Evolutionary conservation across 92 coral and sea anemone species (phyloP).

Genomic region (Metridium senile): DNA sequence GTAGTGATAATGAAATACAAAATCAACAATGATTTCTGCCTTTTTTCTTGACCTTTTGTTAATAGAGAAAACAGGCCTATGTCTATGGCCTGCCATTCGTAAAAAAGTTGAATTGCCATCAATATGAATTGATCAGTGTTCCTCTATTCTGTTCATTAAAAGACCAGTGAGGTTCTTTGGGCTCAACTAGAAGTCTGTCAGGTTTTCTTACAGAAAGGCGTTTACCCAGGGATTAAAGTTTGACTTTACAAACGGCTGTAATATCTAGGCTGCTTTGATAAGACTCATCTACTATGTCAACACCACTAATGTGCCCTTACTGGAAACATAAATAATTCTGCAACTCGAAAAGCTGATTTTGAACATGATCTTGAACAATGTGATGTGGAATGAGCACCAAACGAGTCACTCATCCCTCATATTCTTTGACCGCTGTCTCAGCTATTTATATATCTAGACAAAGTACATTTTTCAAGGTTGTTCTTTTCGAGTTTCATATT

Average conservation of each 20-base stretch:
- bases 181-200: neutral
- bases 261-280: conserved; percentile 13
- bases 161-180: neutral
- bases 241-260: conserved; percentile 12
- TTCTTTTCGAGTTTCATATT: neutral
- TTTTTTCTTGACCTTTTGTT: conserved; percentile 10
- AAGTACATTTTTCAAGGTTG: neutral
- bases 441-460: neutral
- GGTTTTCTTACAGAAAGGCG: neutral
- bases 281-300: conserved; percentile 7
- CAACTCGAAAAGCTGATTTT: conserved; percentile 1
- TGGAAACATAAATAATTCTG: neutral
- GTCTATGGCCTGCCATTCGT: too few relatives aligned
- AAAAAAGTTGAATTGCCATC: neutral
- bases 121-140: conserved; percentile 6
- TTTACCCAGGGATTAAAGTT: conserved; percentile 11
- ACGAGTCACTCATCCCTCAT: neutral
- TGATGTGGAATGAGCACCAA: neutral
- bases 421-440: neutral
- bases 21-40: conserved; percentile 17
- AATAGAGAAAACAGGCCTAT: neutral
- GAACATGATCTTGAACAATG: neutral
- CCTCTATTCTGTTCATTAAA: neutral
- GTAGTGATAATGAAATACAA: conserved; percentile 18
- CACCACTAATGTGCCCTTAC: neutral